phyloP scores from a whole-genome alignment of 2,113 vertebrate genomes.

The Pungitius pungitius region DNA sequence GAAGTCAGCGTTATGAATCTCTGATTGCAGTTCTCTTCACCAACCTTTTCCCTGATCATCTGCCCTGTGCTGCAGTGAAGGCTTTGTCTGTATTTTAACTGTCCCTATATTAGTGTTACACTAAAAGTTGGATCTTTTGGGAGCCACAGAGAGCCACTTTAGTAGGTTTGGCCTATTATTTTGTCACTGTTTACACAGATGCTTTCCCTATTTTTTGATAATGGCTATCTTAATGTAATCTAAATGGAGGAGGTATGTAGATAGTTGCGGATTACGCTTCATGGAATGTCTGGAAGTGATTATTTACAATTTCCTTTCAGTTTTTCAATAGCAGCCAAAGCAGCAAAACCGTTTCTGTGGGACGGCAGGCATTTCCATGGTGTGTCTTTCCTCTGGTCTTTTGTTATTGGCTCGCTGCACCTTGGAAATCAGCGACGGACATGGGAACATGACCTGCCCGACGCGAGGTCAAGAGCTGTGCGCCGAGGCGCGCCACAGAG shows the following conservation, averaged over 20 bases:
- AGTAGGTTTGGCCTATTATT: not conserved
- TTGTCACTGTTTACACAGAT: not conserved
- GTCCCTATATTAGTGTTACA: not conserved
- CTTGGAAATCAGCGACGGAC: too few relatives aligned
- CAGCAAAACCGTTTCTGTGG: too few relatives aligned
- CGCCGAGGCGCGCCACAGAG: too few relatives aligned
- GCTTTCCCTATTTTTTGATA: not conserved
- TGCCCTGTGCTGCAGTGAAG: constrained; percentile 5
- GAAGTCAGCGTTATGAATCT: constrained; percentile 36
- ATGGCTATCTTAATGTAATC: not conserved
- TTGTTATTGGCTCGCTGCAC: too few relatives aligned
- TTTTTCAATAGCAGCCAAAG: too few relatives aligned
- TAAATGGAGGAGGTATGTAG: not conserved
- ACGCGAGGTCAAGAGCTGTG: too few relatives aligned
- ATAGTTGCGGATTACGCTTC: too few relatives aligned
- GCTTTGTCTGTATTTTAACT: constrained; percentile 15
- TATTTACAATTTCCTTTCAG: too few relatives aligned
- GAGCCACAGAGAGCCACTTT: not conserved
- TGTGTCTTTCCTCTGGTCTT: too few relatives aligned
- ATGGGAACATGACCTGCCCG: too few relatives aligned
- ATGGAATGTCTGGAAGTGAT: too few relatives aligned
- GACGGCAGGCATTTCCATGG: too few relatives aligned
- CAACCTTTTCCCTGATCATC: constrained; percentile 5
- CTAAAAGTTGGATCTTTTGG: not conserved
- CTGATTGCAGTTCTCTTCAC: not conserved